Conservation (phyloP, 2,797 vertebrate genomes). For the Thunnus albacares region DNA sequence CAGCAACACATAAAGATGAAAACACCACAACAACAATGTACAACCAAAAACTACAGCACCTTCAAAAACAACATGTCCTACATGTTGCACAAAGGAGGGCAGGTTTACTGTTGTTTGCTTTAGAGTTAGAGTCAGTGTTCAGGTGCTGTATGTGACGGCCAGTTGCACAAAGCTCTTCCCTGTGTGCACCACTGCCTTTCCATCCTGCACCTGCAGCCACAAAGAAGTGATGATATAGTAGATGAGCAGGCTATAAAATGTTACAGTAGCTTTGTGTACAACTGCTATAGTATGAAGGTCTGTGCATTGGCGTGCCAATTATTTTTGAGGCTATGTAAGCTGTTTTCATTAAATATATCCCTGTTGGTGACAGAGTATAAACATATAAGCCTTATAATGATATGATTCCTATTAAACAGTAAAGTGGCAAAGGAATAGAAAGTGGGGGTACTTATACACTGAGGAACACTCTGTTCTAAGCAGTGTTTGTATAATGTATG, state of each 20-base stretch:
- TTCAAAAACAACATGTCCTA: neutral
- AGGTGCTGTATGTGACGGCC: too few relatives aligned
- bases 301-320: neutral
- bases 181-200: too few relatives aligned
- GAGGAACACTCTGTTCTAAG: neutral
- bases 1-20: neutral
- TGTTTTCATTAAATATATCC: neutral
- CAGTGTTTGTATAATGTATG: neutral
- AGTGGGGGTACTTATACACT: neutral
- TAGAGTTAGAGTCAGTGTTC: too few relatives aligned
- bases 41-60: neutral
- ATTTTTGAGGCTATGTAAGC: neutral
- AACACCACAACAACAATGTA: neutral
- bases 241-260: neutral
- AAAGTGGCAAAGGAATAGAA: neutral
- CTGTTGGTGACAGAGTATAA: neutral
- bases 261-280: neutral
- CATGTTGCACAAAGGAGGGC: too few relatives aligned
- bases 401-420: neutral
- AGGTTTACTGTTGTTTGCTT: too few relatives aligned
- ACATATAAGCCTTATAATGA: neutral
- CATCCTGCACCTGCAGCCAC: too few relatives aligned
- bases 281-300: slow-evolving; percentile 1
- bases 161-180: too few relatives aligned
- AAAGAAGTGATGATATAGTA: neutral